Evolutionary conservation across 2,888 invertebrate genomes (phyloP), one percentile per base, ranked within the genome.

Genomic region (Xanthia togata): DNA sequence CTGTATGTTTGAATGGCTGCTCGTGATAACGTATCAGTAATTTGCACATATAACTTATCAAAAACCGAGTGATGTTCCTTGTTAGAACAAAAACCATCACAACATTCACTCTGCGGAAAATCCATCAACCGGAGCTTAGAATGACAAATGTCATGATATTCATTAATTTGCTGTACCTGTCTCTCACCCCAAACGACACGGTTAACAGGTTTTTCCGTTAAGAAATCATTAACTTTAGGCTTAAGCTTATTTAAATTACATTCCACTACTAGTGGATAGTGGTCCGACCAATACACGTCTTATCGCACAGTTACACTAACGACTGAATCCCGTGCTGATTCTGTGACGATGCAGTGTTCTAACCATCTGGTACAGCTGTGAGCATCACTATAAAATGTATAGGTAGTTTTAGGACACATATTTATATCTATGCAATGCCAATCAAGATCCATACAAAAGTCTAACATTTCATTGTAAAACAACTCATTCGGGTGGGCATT

Each of bases 261-360:
- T 57, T 57, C 57, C 14, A 57, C 57, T 26, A 26, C 26, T 0
- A 57, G 57, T 26, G 57, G 57, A 26, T 26, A 57, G 12, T 57
- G 57, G 57, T 57, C 57, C 26, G 57, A 57, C 57, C 57, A 57
- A 26, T 57, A 57, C 57, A 57, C 57, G 26, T 57, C 57, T 26
- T 57, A 59, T 8, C 17, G 17, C 26, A 59, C 17, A 31, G 59
- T 17, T 26, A 59, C 26, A 59, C 26, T 17, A 59, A 31, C 59
- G 17, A 59, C 26, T 17, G 59, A 59, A 17, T 57, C 57, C 57
- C 26, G 57, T 57, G 55, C 55, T 57, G 55, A 57, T n/a, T 26
- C n/a, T 26, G 55, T 57, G 26, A 57, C 57, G 6, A 57, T 57
- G 57, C 57, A 57, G 57, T 57, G 57, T 14, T 57, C 57, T 2